Evolutionary conservation across 2,797 vertebrate species (phyloP).

Genomic region (Tapera naevia): DNA sequence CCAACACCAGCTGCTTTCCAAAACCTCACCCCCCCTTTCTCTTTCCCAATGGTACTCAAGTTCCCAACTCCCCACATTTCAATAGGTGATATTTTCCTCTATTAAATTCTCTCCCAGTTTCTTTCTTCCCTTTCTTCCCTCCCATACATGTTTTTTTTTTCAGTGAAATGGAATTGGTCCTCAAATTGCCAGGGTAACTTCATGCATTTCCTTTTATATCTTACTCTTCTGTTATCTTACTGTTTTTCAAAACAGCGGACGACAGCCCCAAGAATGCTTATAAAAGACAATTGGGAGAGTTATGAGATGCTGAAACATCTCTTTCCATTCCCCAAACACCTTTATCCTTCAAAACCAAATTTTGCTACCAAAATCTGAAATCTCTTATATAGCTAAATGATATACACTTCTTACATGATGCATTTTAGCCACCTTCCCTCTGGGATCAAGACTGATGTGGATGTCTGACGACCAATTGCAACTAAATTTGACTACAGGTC

Average conservation of each 20-base stretch:
- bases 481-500: background rate
- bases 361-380: conserved; percentile 6
- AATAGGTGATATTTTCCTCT: background rate
- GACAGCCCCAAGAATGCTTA: conserved; percentile 25
- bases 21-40: background rate
- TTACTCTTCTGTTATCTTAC: background rate
- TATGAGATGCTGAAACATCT: background rate
- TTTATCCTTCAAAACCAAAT: conserved; percentile 6
- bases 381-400: conserved; percentile 20
- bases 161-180: background rate
- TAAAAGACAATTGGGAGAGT: conserved; percentile 25
- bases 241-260: conserved; percentile 17
- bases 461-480: background rate
- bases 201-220: background rate
- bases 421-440: background rate
- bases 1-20: background rate
- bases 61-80: background rate
- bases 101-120: background rate
- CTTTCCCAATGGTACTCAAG: background rate
- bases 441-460: background rate
- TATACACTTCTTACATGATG: background rate
- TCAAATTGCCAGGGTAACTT: background rate
- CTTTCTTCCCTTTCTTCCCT: background rate
- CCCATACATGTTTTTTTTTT: background rate
- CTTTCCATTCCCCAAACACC: conserved; percentile 1